Percentiles rank a stretch among this genome's conserved stretches.
Conservation (phyloP, 2,113 vertebrate genomes). For the Lycaon pictus region DNA sequence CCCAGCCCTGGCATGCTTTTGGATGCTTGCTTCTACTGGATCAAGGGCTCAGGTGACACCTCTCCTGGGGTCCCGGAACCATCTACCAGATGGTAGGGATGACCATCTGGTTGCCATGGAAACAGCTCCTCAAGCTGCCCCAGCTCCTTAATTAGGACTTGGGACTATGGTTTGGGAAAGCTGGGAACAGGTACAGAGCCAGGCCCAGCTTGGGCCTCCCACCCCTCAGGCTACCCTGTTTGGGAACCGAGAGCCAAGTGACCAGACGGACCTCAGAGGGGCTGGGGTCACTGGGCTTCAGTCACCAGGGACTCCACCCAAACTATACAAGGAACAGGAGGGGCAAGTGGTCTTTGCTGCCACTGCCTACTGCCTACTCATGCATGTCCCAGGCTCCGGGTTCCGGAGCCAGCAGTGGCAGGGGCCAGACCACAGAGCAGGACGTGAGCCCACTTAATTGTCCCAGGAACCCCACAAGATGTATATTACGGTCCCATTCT, state of each 20-base stretch:
- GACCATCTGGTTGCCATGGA: constrained; percentile 6
- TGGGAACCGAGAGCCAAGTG: background rate
- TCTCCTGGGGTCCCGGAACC: background rate
- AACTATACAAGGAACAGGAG: background rate
- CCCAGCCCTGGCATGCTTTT: background rate
- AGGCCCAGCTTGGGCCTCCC: background rate
- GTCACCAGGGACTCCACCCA: background rate
- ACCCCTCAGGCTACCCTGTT: background rate
- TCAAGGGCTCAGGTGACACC: background rate
- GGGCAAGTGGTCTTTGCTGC: background rate
- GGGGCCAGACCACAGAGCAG: background rate
- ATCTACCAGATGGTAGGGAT: too few species aligned
- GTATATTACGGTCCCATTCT: background rate
- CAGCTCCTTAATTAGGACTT: constrained; percentile 53
- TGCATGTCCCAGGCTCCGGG: background rate
- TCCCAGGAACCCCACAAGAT: background rate
- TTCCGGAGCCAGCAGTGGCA: background rate
- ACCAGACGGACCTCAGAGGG: background rate
- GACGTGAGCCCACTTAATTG: background rate
- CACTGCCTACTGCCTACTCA: background rate
- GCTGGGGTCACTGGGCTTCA: background rate
- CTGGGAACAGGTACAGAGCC: background rate
- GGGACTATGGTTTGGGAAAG: background rate
- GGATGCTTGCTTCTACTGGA: background rate
- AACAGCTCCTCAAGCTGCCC: constrained; percentile 25